Evolutionary conservation across 2,888 invertebrate genomes (phyloP).

Genomic region (Polyploca ridens): DNA sequence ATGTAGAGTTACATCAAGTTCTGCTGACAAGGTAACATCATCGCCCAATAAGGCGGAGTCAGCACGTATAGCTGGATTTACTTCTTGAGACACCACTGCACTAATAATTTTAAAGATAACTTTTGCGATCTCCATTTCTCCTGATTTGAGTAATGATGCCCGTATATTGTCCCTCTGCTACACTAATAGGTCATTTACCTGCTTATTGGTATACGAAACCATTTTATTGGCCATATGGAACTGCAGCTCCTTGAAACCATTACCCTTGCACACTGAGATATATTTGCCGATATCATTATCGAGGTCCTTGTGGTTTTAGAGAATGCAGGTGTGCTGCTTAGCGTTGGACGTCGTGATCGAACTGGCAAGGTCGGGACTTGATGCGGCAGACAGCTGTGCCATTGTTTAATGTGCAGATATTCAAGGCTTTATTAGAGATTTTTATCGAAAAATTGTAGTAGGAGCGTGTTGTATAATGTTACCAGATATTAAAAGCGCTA

Average conservation of each 20-base stretch:
- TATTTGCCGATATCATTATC: conserved; percentile 7
- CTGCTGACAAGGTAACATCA: too few relatives aligned
- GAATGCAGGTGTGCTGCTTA: conserved; percentile 52
- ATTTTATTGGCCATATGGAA: background rate
- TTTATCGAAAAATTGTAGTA: background rate
- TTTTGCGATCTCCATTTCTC: too few relatives aligned
- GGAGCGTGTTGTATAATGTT: background rate
- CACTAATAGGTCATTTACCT: background rate
- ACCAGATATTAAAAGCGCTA: background rate
- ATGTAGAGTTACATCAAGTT: too few relatives aligned
- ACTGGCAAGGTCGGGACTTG: conserved; percentile 50
- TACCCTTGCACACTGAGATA: background rate
- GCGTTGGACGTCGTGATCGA: conserved; percentile 53
- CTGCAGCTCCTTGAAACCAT: background rate
- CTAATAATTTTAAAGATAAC: too few relatives aligned
- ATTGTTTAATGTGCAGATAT: background rate
- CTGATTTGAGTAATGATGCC: too few relatives aligned
- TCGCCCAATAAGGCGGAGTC: too few relatives aligned
- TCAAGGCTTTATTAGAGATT: background rate
- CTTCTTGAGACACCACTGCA: too few relatives aligned
- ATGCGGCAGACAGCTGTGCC: background rate
- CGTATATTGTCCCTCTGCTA: too few relatives aligned
- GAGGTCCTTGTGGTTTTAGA: conserved; percentile 18
- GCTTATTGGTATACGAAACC: background rate
- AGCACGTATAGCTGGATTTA: too few relatives aligned